Evolutionary conservation across 2,888 invertebrate genomes (phyloP).

Genomic region (Gastrophysa polygoni): DNA sequence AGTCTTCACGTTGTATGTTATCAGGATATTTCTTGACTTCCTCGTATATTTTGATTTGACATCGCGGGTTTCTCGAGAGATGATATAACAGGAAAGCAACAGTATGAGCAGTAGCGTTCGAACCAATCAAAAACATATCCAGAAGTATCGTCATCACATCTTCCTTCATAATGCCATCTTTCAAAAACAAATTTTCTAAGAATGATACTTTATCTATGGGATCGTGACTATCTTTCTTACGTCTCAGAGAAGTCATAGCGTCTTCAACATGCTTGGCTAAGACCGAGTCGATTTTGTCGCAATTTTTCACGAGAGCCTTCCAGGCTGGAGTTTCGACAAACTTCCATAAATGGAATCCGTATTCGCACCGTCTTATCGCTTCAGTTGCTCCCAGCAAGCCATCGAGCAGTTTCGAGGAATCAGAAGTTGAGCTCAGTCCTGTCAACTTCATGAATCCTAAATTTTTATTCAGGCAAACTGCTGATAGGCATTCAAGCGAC

Average conservation of each 20-base stretch:
- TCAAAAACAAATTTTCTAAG: constrained; percentile 63
- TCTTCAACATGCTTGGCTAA: constrained; percentile 66
- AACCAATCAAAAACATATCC: constrained; percentile 71
- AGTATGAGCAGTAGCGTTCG: constrained; percentile 68
- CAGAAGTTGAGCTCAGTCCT: constrained; percentile 61
- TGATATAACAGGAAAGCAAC: constrained; percentile 70
- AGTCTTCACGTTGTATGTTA: constrained; percentile 38
- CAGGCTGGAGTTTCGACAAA: constrained; percentile 66
- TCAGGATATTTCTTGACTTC: constrained; percentile 60
- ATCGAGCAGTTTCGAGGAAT: constrained; percentile 65
- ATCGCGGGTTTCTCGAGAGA: constrained; percentile 68
- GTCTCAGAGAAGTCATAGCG: constrained; percentile 51
- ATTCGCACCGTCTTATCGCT: constrained; percentile 57
- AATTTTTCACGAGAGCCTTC: constrained; percentile 64
- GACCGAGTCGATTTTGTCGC: constrained; percentile 67
- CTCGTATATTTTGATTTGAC: constrained; percentile 66
- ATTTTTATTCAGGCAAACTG: constrained; percentile 63
- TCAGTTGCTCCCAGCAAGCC: constrained; percentile 64
- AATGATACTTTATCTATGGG: constrained; percentile 52
- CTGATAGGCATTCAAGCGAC: constrained; percentile 70
- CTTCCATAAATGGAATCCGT: constrained; percentile 69
- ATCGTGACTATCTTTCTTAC: constrained; percentile 41
- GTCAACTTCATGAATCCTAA: constrained; percentile 66
- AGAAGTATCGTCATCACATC: constrained; percentile 68
- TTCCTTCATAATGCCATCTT: constrained; percentile 63